Evolutionary conservation across 2,797 vertebrate species (phyloP).

Genomic region (Petrocephalus schoutedeni): DNA sequence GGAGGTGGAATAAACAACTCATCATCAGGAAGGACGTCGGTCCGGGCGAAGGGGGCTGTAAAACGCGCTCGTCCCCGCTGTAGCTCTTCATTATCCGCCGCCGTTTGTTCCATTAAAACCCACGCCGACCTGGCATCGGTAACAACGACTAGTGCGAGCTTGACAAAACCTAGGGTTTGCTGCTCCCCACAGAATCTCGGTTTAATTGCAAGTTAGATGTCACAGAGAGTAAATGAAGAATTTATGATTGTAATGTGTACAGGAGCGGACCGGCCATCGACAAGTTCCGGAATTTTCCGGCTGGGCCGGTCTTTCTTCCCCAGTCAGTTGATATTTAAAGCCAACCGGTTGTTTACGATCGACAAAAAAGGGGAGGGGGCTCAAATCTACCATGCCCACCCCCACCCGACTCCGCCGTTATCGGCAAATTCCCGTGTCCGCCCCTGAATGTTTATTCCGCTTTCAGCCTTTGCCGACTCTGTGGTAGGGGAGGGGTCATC

Average conservation of each 20-base stretch:
- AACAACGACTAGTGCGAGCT: constrained; percentile 23
- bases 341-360: not conserved
- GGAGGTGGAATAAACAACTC: not conserved
- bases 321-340: not conserved
- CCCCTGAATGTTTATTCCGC: not conserved
- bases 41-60: not conserved
- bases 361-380: not conserved
- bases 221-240: not conserved
- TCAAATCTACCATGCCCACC: not conserved
- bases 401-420: not conserved
- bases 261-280: not conserved
- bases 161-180: constrained; percentile 12
- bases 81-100: constrained; percentile 14
- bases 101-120: constrained; percentile 32
- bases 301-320: not conserved
- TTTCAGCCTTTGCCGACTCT: not conserved
- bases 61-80: not conserved
- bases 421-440: not conserved
- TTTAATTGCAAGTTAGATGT: not conserved
- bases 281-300: not conserved
- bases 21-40: not conserved
- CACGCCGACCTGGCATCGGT: constrained; percentile 16
- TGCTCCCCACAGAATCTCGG: not conserved
- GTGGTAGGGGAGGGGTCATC: not conserved
- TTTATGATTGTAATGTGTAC: not conserved